Evolutionary conservation across 2,888 invertebrate genomes (phyloP), one percentile per base, ranked within the genome.

Genomic region (Osedax fenrisi): DNA sequence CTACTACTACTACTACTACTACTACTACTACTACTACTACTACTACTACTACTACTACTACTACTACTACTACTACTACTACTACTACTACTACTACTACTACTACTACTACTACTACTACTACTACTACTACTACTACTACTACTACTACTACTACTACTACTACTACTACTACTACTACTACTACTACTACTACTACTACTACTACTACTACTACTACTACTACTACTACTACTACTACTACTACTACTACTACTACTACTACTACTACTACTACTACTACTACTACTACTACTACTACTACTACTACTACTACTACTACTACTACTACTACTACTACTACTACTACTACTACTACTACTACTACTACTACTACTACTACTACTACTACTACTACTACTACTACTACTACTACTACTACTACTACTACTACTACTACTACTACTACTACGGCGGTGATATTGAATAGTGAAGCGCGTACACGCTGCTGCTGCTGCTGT

Each of bases 91-190:
- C n/a, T n/a, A n/a, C n/a, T n/a, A n/a, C n/a, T n/a, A n/a, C n/a
- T n/a, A n/a, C n/a, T n/a, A n/a, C n/a, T n/a, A n/a, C n/a, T n/a
- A n/a, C n/a, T n/a, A n/a, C n/a, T n/a, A n/a, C n/a, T n/a, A n/a
- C n/a, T n/a, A n/a, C n/a, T n/a, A n/a, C n/a, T n/a, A n/a, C n/a
- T n/a, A n/a, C n/a, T n/a, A n/a, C n/a, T n/a, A n/a, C n/a, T n/a
- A n/a, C n/a, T n/a, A n/a, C n/a, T n/a, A n/a, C n/a, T n/a, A n/a
- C n/a, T n/a, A n/a, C n/a, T 68, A 68, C 24, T 68, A 68, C 24
- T 68, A 68, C 24, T 68, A 68, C 24, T 68, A 68, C 24, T 68
- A 68, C 24, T 68, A 68, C 24, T 68, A 68, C 24, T 68, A 68
- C 24, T 68, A 68, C 3, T 68, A 68, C 3, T 68, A 68, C 3